These are phyloP conservation scores for Hippoglossus hippoglossus DNA, from an alignment of 2,797 vertebrate species.

Conservation along the genomic window DNA sequence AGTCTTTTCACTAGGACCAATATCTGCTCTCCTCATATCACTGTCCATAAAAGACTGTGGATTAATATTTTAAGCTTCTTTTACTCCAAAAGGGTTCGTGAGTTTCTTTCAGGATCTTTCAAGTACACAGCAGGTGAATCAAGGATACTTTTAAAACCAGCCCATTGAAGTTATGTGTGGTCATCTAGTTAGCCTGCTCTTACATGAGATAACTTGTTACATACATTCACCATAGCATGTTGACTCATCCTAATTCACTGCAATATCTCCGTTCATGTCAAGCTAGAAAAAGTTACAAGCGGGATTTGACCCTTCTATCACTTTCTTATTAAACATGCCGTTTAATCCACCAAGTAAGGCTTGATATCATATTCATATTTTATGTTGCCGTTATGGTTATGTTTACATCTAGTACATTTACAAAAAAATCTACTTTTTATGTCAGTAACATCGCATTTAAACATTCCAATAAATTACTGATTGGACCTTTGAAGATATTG, in stretches of 20 bases:
- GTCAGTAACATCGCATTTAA: background rate
- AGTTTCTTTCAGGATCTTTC: no score
- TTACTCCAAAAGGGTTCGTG: conserved; percentile 11
- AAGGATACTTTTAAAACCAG: conserved; percentile 4
- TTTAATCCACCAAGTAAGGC: background rate
- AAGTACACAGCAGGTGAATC: conserved; percentile 9
- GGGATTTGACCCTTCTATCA: background rate
- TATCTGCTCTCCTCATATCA: conserved; percentile 1
- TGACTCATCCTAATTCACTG: background rate
- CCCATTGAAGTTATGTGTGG: background rate
- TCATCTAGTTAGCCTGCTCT: background rate
- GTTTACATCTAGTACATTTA: background rate
- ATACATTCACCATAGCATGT: background rate
- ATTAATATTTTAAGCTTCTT: conserved; percentile 5
- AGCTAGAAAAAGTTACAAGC: background rate
- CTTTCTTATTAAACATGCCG: background rate
- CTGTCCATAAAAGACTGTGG: conserved; percentile 9
- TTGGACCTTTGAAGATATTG: conserved; percentile 5
- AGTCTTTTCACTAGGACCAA: background rate
- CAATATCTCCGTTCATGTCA: background rate
- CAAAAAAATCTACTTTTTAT: background rate
- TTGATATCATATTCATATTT: background rate
- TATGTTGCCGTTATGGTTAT: background rate
- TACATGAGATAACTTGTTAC: background rate
- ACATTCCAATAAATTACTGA: no score